These are phyloP conservation scores for Drosophila nigromelanica DNA, from an alignment of 1,140 invertebrate species.

Conservation along the genomic window DNA sequence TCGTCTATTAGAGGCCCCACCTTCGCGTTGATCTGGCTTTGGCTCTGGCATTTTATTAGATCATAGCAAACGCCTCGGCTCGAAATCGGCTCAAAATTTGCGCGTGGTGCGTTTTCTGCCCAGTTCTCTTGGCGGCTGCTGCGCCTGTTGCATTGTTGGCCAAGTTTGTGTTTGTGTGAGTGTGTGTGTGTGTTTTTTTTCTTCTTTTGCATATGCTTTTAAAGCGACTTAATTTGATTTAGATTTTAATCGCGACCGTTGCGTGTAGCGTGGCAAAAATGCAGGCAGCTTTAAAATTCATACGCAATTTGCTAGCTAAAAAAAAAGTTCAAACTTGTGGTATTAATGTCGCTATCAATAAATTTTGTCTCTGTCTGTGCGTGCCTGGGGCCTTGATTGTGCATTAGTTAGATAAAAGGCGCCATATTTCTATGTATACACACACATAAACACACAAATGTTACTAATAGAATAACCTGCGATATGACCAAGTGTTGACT, in stretches of 20 bases:
- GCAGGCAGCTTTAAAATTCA: constrained; percentile 49
- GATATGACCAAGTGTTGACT: constrained; percentile 73
- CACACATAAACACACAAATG: constrained; percentile 30
- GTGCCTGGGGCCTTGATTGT: constrained; percentile 72
- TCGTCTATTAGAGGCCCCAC: constrained; percentile 63
- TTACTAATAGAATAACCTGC: constrained; percentile 62
- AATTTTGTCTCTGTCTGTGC: constrained; percentile 65
- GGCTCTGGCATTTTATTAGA: constrained; percentile 70
- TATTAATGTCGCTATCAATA: constrained; percentile 79
- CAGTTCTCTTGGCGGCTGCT: constrained; percentile 15
- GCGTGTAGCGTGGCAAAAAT: constrained; percentile 63
- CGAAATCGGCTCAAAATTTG: constrained; percentile 42
- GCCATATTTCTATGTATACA: constrained; percentile 29
- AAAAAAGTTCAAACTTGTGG: constrained; percentile 52
- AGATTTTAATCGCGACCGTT: constrained; percentile 76
- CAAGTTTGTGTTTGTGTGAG: constrained; percentile 54
- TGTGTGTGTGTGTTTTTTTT: constrained; percentile 22
- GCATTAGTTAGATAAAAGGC: constrained; percentile 67
- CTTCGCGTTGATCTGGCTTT: constrained; percentile 51
- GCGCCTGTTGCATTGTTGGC: constrained; percentile 2
- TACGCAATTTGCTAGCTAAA: constrained; percentile 56
- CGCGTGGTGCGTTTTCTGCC: constrained; percentile 60
- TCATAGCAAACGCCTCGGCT: constrained; percentile 75
- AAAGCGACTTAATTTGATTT: constrained; percentile 81
- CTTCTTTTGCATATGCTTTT: constrained; percentile 75